Evolutionary conservation across 2,113 vertebrate species (phyloP).

Genomic region (Carassius auratus): DNA sequence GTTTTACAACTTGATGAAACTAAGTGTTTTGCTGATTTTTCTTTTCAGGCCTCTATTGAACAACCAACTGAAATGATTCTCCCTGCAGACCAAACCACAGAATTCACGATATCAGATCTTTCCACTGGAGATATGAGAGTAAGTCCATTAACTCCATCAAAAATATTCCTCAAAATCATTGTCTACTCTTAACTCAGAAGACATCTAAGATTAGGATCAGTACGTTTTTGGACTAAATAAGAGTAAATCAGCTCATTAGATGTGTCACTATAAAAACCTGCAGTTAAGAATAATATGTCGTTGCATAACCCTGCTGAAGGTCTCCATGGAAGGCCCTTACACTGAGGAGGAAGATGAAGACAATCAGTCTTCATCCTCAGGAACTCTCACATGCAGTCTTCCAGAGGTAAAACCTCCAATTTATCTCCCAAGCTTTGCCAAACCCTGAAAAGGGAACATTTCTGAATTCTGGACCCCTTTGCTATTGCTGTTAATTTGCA

Average conservation of each 20-base stretch:
- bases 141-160: conserved; percentile 34
- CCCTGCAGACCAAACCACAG: conserved; percentile 9
- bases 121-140: conserved; percentile 32
- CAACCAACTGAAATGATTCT: conserved; percentile 15
- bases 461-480: conserved; percentile 6
- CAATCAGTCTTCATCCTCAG: conserved; percentile 76
- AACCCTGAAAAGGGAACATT: background rate
- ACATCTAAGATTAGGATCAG: too few species aligned
- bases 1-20: background rate
- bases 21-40: background rate
- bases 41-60: conserved; percentile 46
- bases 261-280: background rate
- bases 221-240: background rate
- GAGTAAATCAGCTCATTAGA: background rate
- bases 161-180: background rate
- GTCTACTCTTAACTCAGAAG: background rate
- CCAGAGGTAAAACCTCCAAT: conserved; percentile 71
- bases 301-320: conserved; percentile 57
- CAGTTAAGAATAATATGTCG: background rate
- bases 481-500: background rate
- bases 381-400: conserved; percentile 75
- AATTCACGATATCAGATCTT: conserved; percentile 12
- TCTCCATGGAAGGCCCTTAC: conserved; percentile 55
- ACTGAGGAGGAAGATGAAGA: conserved; percentile 61
- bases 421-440: conserved; percentile 3